Percentiles rank a stretch among this genome's conserved stretches.
phyloP scores from a whole-genome alignment of 1,140 invertebrate genomes.

The Harlomillsia oculata region DNA sequence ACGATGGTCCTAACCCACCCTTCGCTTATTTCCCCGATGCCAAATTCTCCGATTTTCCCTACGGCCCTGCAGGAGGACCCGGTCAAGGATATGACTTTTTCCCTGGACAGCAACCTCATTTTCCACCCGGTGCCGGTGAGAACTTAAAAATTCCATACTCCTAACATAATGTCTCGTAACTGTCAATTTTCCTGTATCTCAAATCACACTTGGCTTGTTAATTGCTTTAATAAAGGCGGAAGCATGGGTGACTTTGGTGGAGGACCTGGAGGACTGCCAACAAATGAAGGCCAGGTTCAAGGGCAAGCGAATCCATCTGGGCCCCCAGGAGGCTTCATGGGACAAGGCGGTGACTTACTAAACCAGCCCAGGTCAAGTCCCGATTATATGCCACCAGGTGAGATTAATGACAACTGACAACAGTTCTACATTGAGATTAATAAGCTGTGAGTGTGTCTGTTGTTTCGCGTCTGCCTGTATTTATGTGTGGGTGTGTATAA shows the following conservation, averaged over 20 bases:
- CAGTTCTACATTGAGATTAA: too few species aligned
- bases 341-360: slow-evolving; percentile 33
- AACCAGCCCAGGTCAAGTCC: slow-evolving; percentile 38
- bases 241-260: slow-evolving; percentile 32
- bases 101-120: slow-evolving; percentile 57
- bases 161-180: too few species aligned
- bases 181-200: too few species aligned
- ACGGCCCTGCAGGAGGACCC: slow-evolving; percentile 45
- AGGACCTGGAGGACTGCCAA: slow-evolving; percentile 21
- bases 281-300: slow-evolving; percentile 24
- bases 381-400: slow-evolving; percentile 38
- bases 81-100: slow-evolving; percentile 72
- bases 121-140: slow-evolving; percentile 38
- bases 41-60: slow-evolving; percentile 75
- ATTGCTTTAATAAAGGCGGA: slow-evolving; percentile 19
- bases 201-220: too few species aligned
- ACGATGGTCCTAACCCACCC: slow-evolving; percentile 64
- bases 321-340: slow-evolving; percentile 37
- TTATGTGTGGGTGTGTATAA: too few species aligned
- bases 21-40: slow-evolving; percentile 78
- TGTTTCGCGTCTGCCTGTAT: too few species aligned
- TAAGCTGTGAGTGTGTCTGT: too few species aligned
- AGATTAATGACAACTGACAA: too few species aligned
- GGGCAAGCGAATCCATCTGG: slow-evolving; percentile 29
- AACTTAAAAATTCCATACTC: too few species aligned